Conservation (phyloP, 2,888 invertebrate species). For the Tetrapedia diversipes region DNA sequence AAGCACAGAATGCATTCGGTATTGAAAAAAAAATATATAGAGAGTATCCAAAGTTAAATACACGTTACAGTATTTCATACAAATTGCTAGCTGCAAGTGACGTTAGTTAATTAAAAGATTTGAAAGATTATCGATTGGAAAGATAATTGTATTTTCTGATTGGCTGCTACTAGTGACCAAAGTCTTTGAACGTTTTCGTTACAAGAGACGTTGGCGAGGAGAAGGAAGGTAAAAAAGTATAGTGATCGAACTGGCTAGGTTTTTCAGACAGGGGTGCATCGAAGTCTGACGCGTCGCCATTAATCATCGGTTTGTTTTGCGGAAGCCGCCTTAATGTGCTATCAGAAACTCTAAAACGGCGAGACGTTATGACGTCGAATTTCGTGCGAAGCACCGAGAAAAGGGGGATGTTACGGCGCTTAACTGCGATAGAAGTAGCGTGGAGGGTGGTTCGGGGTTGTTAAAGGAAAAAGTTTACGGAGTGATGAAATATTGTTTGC, state of each 20-base stretch:
- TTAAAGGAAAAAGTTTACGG: conserved; percentile 26
- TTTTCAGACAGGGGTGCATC: background rate
- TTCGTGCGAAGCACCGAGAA: conserved; percentile 9
- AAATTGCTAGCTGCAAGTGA: too few relatives aligned
- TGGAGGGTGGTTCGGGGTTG: background rate
- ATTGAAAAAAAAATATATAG: too few relatives aligned
- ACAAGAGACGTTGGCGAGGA: too few relatives aligned
- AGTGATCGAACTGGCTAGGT: background rate
- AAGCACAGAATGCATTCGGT: too few relatives aligned
- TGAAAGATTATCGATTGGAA: too few relatives aligned
- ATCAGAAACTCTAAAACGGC: conserved; percentile 11
- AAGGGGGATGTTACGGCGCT: conserved; percentile 9
- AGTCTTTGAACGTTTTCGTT: too few relatives aligned
- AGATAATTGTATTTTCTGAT: too few relatives aligned
- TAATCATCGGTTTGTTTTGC: conserved; percentile 24
- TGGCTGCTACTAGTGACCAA: too few relatives aligned
- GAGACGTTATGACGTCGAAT: conserved; percentile 24
- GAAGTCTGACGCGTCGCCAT: conserved; percentile 17
- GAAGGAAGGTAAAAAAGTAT: background rate
- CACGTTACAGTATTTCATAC: too few relatives aligned
- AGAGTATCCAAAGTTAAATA: too few relatives aligned
- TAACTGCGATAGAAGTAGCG: background rate
- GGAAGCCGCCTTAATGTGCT: conserved; percentile 12
- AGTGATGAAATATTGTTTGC: conserved; percentile 7
- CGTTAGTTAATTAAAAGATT: too few relatives aligned